phyloP scores from a whole-genome alignment of 2,888 invertebrate genomes.

The Oxystoma pomonae region DNA sequence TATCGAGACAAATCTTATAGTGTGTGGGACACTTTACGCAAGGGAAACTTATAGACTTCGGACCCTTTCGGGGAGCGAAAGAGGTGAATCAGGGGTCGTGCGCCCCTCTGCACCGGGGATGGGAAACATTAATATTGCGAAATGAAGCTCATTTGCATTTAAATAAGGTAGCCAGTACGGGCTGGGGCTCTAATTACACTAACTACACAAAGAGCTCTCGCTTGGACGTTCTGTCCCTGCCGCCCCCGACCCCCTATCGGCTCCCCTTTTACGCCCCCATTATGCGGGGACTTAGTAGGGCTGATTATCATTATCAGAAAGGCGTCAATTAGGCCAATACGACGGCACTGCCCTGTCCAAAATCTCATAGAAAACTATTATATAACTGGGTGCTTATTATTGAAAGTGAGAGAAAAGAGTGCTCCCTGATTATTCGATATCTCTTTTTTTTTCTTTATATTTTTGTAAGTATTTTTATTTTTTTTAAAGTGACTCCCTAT shows the following conservation, averaged over 20 bases:
- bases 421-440: no score
- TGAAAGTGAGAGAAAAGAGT: no score
- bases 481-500: no score
- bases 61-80: constrained; percentile 25
- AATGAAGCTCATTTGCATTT: constrained; percentile 89
- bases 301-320: constrained; percentile 36
- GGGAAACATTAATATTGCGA: constrained; percentile 82
- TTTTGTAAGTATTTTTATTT: no score
- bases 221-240: constrained; percentile 48
- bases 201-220: constrained; percentile 52
- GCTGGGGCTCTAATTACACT: constrained; percentile 50
- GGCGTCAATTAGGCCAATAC: background rate
- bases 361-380: no score
- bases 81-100: constrained; percentile 33
- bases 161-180: constrained; percentile 63
- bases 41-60: background rate
- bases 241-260: constrained; percentile 34
- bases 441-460: no score
- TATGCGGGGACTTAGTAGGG: constrained; percentile 30
- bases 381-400: no score
- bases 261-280: constrained; percentile 30
- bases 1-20: no score
- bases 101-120: constrained; percentile 44
- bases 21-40: no score
- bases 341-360: no score